These are phyloP conservation scores for Alouatta palliata DNA, from an alignment of 2,113 vertebrate species.

Conservation along the genomic window DNA sequence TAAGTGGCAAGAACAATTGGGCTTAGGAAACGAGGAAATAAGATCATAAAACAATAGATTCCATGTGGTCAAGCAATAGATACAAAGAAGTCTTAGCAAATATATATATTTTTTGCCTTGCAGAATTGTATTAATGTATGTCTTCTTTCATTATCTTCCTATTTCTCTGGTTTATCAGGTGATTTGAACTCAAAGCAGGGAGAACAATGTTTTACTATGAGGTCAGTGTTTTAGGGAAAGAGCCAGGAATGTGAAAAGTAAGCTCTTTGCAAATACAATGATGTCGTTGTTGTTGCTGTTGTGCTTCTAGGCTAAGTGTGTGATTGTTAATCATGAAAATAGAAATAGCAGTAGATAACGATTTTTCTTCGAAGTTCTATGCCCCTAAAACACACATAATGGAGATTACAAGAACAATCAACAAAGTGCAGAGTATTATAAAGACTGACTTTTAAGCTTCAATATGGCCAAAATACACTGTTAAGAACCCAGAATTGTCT, in stretches of 20 bases:
- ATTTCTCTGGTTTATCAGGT: slow-evolving; percentile 52
- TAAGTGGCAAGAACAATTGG: neutral
- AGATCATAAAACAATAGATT: slow-evolving; percentile 19
- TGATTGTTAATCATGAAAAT: slow-evolving; percentile 67
- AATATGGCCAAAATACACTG: slow-evolving; percentile 31
- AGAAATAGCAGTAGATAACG: slow-evolving; percentile 36
- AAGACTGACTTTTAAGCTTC: slow-evolving; percentile 58
- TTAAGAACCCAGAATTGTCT: slow-evolving; percentile 73
- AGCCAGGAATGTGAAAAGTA: slow-evolving; percentile 59
- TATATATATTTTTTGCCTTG: neutral
- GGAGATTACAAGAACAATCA: slow-evolving; percentile 64
- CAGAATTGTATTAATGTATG: neutral
- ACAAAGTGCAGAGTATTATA: slow-evolving; percentile 75
- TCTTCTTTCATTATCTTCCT: slow-evolving; percentile 35
- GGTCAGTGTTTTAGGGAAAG: slow-evolving; percentile 43
- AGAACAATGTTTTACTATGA: slow-evolving; percentile 48
- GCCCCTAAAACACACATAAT: slow-evolving; percentile 50
- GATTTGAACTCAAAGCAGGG: slow-evolving; percentile 39
- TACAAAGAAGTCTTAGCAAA: slow-evolving; percentile 33
- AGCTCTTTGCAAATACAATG: slow-evolving; percentile 49
- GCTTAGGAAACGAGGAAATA: neutral
- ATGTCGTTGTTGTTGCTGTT: slow-evolving; percentile 26
- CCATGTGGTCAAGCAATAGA: slow-evolving; percentile 10
- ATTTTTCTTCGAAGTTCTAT: slow-evolving; percentile 8
- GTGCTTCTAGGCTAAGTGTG: slow-evolving; percentile 52